These are phyloP conservation scores for Triplophysa tibetana DNA, from an alignment of 2,113 vertebrate species.

Conservation along the genomic window DNA sequence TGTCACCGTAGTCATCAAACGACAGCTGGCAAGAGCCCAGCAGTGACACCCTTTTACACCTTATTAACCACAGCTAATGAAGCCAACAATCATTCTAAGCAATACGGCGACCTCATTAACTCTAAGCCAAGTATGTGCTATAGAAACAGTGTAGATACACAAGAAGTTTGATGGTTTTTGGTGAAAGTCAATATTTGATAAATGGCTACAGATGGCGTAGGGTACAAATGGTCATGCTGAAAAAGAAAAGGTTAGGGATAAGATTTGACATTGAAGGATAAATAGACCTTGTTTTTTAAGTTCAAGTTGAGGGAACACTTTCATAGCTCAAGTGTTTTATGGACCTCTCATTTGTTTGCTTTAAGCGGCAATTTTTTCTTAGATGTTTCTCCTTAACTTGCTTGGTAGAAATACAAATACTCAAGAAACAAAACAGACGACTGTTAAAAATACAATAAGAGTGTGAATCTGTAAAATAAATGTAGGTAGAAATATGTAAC, in stretches of 20 bases:
- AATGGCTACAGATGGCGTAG: slow-evolving; percentile 29
- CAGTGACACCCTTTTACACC: slow-evolving; percentile 43
- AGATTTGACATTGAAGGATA: neutral
- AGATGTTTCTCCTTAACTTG: too few species aligned
- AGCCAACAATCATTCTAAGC: slow-evolving; percentile 32
- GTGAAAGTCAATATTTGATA: slow-evolving; percentile 15
- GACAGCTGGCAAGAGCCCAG: slow-evolving; percentile 46
- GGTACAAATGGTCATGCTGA: neutral
- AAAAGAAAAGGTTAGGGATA: neutral
- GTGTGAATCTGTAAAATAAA: too few species aligned
- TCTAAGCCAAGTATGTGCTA: slow-evolving; percentile 20
- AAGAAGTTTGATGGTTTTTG: slow-evolving; percentile 30
- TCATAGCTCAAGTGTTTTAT: too few species aligned
- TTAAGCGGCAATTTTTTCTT: too few species aligned
- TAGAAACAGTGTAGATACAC: slow-evolving; percentile 5
- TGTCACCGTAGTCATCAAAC: slow-evolving; percentile 25
- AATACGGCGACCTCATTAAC: slow-evolving; percentile 47
- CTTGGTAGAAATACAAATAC: too few species aligned
- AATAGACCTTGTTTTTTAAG: too few species aligned
- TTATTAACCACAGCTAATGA: slow-evolving; percentile 50
- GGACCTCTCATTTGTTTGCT: too few species aligned
- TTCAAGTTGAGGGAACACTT: too few species aligned
- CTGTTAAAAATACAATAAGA: too few species aligned
- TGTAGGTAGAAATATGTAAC: too few species aligned
- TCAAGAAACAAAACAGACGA: too few species aligned